Percentiles rank a stretch among this genome's conserved stretches.
Evolutionary conservation across 2,888 invertebrate genomes (phyloP).

Genomic region (Ametastegia equiseti): DNA sequence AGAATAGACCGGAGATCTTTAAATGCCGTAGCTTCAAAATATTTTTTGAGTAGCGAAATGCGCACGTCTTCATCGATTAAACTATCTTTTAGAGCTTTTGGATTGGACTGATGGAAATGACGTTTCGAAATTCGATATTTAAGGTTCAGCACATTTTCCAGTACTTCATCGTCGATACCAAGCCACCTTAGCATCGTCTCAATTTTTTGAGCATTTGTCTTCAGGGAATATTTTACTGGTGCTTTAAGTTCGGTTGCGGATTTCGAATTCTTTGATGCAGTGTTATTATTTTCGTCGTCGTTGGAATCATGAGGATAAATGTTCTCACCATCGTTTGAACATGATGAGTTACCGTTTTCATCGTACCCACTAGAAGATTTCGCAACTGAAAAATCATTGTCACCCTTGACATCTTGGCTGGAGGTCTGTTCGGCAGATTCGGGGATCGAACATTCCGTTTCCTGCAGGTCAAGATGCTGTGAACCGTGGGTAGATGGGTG

Average conservation of each 20-base stretch:
- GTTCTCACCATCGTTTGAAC: not conserved
- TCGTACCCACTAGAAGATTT: not conserved
- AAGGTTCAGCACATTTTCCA: not conserved
- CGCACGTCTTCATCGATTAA: not conserved
- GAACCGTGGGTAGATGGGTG: not conserved
- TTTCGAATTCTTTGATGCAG: not conserved
- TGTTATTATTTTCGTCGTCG: not conserved
- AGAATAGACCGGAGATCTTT: not conserved
- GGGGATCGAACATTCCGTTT: not conserved
- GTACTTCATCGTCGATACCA: not conserved
- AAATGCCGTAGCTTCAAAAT: not conserved
- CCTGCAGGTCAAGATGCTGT: not conserved
- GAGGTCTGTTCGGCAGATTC: not conserved
- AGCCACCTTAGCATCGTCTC: not conserved
- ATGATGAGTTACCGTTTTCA: not conserved
- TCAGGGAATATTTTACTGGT: not conserved
- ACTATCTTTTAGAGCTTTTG: not conserved
- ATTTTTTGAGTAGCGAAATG: not conserved
- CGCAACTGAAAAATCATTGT: not conserved
- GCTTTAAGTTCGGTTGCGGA: not conserved
- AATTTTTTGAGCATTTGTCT: not conserved
- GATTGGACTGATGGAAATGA: not conserved
- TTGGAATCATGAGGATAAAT: not conserved
- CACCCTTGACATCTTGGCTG: not conserved
- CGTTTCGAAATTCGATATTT: not conserved